Evolutionary conservation across 1,140 invertebrate genomes (phyloP).

Genomic region (Drosophila watanabei): DNA sequence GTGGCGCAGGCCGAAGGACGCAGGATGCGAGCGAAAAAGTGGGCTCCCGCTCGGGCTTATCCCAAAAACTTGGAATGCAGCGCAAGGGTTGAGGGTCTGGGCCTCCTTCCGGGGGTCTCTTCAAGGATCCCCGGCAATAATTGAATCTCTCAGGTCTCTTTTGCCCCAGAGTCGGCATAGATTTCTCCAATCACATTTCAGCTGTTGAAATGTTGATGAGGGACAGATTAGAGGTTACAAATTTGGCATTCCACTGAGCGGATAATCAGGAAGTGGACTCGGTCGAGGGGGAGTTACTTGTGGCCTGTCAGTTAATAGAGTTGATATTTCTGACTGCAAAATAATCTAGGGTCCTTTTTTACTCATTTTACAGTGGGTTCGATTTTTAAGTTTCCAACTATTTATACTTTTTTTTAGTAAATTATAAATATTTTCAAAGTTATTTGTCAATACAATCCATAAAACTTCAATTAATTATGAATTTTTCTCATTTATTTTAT

Average conservation of each 20-base stretch:
- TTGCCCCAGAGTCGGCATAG: constrained; percentile 38
- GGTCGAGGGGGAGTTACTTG: constrained; percentile 3
- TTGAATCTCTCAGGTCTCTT: constrained; percentile 47
- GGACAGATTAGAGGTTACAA: constrained; percentile 52
- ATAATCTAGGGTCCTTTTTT: not conserved
- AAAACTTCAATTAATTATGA: not conserved
- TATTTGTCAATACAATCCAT: not conserved
- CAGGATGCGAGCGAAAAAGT: constrained; percentile 14
- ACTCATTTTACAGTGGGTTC: not conserved
- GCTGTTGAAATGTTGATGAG: constrained; percentile 51
- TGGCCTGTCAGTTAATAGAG: constrained; percentile 14
- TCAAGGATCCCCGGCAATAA: constrained; percentile 42
- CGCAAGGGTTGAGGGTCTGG: constrained; percentile 22
- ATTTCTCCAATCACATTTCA: constrained; percentile 53
- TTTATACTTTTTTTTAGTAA: too few relatives aligned
- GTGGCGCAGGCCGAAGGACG: constrained; percentile 13
- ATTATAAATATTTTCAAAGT: not conserved
- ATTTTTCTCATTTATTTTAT: too few relatives aligned
- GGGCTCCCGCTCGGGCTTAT: constrained; percentile 50
- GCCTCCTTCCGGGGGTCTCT: not conserved
- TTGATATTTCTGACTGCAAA: not conserved
- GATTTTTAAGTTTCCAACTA: not conserved
- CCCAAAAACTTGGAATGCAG: constrained; percentile 61
- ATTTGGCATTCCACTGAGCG: constrained; percentile 49
- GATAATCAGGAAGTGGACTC: constrained; percentile 21